Conservation (phyloP, 2,888 invertebrate genomes). For the Cosmopolites sordidus region DNA sequence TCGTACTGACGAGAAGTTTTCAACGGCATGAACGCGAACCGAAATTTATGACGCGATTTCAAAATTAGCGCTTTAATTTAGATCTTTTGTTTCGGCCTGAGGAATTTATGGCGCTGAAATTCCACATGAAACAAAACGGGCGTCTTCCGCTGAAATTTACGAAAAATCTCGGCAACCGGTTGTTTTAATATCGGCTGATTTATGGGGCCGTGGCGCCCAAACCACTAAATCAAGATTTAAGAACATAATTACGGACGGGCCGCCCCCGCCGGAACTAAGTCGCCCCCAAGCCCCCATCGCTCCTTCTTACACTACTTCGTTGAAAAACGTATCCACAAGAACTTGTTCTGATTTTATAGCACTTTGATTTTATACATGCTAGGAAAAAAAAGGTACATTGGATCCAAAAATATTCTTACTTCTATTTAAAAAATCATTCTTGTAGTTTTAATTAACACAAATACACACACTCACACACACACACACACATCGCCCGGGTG, state of each 20-base stretch:
- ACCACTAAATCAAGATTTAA: conserved; percentile 28
- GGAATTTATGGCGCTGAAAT: conserved; percentile 22
- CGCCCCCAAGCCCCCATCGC: too few species aligned
- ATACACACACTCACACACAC: too few species aligned
- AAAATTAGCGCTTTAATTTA: conserved; percentile 25
- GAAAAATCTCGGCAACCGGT: conserved; percentile 26
- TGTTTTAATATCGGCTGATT: conserved; percentile 27
- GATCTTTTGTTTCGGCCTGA: conserved; percentile 15
- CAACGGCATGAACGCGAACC: conserved; percentile 6
- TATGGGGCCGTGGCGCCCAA: conserved; percentile 21
- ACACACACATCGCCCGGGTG: too few species aligned
- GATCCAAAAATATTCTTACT: too few species aligned
- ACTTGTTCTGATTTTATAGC: too few species aligned
- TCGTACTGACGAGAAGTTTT: not conserved
- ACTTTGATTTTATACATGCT: too few species aligned
- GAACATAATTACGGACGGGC: conserved; percentile 26
- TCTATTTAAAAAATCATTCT: too few species aligned
- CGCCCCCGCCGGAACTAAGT: conserved; percentile 1
- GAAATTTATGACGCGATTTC: conserved; percentile 19
- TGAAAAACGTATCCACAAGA: too few species aligned
- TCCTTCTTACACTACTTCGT: too few species aligned
- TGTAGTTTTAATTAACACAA: too few species aligned
- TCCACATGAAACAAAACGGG: conserved; percentile 25
- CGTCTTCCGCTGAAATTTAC: conserved; percentile 23
- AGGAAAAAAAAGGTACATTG: too few species aligned